Evolutionary conservation across 2,797 vertebrate genomes (phyloP).

Genomic region (Scomberomorus guttatus): DNA sequence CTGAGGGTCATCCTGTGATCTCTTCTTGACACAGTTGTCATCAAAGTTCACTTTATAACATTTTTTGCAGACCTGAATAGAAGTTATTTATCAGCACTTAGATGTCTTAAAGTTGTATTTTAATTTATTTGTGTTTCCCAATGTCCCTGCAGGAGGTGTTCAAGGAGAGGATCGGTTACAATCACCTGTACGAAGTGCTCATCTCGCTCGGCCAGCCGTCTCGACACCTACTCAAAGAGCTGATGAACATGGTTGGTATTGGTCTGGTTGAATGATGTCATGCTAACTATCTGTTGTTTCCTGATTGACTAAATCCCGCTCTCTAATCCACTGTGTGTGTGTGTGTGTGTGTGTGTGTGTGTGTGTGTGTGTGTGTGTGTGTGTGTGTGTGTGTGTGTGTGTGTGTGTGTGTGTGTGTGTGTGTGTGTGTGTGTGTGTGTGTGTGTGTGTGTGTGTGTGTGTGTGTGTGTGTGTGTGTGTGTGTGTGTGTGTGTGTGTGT

Average conservation of each 20-base stretch:
- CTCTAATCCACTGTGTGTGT: background rate
- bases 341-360: background rate
- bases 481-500: background rate
- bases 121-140: background rate
- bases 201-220: conserved; percentile 94
- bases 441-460: background rate
- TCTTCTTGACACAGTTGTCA: background rate
- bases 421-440: background rate
- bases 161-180: conserved; percentile 98
- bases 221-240: conserved; percentile 93
- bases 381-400: background rate
- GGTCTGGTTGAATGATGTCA: background rate
- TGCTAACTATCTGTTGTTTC: background rate
- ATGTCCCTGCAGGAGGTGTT: conserved; percentile 91
- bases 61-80: background rate
- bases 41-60: background rate
- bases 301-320: background rate
- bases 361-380: background rate
- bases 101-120: background rate
- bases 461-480: background rate
- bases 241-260: conserved; percentile 97
- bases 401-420: background rate
- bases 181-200: conserved; percentile 94
- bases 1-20: background rate
- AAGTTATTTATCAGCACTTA: background rate